A percentile compares a stretch with the other conserved stretches of the same genome.
Evolutionary conservation across 2,888 invertebrate species (phyloP).

Genomic region (Lordiphosa fenestrarum): DNA sequence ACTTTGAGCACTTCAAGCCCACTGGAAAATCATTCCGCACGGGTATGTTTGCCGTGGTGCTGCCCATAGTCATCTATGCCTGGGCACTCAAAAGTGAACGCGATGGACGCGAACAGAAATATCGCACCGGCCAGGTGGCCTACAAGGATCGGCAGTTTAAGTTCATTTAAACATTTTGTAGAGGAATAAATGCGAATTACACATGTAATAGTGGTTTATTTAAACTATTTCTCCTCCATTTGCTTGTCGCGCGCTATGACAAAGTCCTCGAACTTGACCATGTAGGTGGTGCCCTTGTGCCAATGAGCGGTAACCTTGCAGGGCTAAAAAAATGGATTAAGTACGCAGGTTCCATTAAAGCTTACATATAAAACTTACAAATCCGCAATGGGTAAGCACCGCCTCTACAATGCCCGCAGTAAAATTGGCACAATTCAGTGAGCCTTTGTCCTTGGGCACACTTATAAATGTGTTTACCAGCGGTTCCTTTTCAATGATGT

Average conservation of each 20-base stretch:
- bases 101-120: slow-evolving; percentile 82
- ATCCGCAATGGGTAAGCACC: slow-evolving; percentile 95
- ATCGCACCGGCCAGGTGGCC: slow-evolving; percentile 86
- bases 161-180: slow-evolving; percentile 81
- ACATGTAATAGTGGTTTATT: slow-evolving; percentile 8
- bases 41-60: slow-evolving; percentile 81
- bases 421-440: slow-evolving; percentile 98
- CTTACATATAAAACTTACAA: slow-evolving; percentile 86
- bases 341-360: background rate
- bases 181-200: slow-evolving; percentile 44
- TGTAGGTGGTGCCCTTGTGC: slow-evolving; percentile 99
- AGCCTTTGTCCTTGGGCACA: slow-evolving; percentile 98
- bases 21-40: slow-evolving; percentile 82
- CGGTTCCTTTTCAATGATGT: slow-evolving; percentile 99
- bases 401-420: slow-evolving; percentile 99
- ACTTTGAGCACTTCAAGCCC: slow-evolving; percentile 86
- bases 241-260: slow-evolving; percentile 95
- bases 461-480: slow-evolving; percentile 98
- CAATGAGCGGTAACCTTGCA: slow-evolving; percentile 99
- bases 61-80: slow-evolving; percentile 83
- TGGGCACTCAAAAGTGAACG: slow-evolving; percentile 82
- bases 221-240: slow-evolving; percentile 88
- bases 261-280: slow-evolving; percentile 98
- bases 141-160: slow-evolving; percentile 88
- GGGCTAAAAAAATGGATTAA: slow-evolving; percentile 85